Conservation (phyloP, 2,888 invertebrate species). For the Podabrus alpinus region DNA sequence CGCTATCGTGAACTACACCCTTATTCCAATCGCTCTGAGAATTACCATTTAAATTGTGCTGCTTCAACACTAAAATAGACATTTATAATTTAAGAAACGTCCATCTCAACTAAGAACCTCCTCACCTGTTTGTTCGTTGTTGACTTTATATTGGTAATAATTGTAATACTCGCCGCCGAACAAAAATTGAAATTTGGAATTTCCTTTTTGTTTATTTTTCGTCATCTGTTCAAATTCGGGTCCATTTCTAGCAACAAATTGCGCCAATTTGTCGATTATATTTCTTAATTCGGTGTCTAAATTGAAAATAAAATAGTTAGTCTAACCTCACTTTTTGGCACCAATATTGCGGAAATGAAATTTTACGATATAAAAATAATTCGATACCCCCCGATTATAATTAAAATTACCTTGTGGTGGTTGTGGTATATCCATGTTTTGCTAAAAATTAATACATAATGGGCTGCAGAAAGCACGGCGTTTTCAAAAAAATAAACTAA, state of each 20-base stretch:
- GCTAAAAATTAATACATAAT: background rate
- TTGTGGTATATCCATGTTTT: conserved; percentile 59
- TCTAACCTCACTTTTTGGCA: conserved; percentile 6
- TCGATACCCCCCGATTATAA: conserved; percentile 2
- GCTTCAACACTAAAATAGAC: conserved; percentile 34
- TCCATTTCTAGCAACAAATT: conserved; percentile 98
- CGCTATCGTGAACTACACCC: conserved; percentile 49
- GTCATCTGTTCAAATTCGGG: conserved; percentile 99
- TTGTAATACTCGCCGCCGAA: conserved; percentile 95
- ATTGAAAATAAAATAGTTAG: conserved; percentile 39
- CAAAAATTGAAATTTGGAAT: conserved; percentile 95
- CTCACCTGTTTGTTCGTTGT: conserved; percentile 92
- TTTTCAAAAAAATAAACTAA: background rate
- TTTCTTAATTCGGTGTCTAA: conserved; percentile 92
- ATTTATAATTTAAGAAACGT: background rate
- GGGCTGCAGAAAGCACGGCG: background rate
- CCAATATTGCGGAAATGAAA: conserved; percentile 25
- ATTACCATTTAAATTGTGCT: conserved; percentile 32
- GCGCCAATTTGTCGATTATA: conserved; percentile 97
- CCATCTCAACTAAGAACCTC: conserved; percentile 46
- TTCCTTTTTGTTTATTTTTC: conserved; percentile 96
- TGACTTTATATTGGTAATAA: conserved; percentile 96
- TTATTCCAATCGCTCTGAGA: conserved; percentile 39
- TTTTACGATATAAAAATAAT: conserved; percentile 6
- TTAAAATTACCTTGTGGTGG: conserved; percentile 64